These are phyloP conservation scores for Orycteropus afer DNA, from an alignment of 2,113 vertebrate genomes.

Conservation along the genomic window DNA sequence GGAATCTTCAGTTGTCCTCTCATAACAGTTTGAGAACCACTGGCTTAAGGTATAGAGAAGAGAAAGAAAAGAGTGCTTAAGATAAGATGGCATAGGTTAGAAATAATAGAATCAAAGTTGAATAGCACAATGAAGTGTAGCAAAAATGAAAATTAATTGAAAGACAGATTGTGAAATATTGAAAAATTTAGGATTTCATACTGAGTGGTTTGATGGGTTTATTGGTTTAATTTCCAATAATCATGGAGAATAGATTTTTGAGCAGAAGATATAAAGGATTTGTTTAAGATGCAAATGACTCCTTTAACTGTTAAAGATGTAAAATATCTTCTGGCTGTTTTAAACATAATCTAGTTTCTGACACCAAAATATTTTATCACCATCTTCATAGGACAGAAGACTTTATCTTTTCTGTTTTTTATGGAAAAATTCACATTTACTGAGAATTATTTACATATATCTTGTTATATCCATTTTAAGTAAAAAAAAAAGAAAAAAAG, in stretches of 20 bases:
- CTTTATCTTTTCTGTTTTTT: not conserved
- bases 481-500: too few relatives aligned
- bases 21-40: not conserved
- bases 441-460: not conserved
- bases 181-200: not conserved
- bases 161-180: not conserved
- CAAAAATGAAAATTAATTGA: not conserved
- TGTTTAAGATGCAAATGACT: conserved; percentile 15
- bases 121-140: not conserved
- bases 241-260: not conserved
- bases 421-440: not conserved
- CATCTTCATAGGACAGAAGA: not conserved
- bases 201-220: not conserved
- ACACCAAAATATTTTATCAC: not conserved
- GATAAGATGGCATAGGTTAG: not conserved
- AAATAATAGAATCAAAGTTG: not conserved
- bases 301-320: not conserved
- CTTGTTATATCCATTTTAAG: too few relatives aligned
- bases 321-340: not conserved
- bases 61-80: not conserved
- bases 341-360: not conserved
- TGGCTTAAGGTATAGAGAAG: not conserved
- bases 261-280: not conserved
- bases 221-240: not conserved
- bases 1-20: fast-evolving